Evolutionary conservation across 2,113 vertebrate genomes (phyloP).

Genomic region (Anoplopoma fimbria): DNA sequence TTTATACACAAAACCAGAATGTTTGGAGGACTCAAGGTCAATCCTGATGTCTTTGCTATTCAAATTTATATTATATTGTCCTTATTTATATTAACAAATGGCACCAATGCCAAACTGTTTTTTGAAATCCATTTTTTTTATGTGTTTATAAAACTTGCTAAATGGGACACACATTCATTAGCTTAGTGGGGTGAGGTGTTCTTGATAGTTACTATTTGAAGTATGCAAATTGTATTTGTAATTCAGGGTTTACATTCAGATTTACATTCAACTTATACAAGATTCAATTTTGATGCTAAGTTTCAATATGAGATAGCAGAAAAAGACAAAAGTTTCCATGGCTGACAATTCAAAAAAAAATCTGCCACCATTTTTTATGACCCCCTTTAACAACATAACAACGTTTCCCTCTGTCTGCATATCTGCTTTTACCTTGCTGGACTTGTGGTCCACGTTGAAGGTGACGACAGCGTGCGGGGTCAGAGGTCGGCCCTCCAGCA

Average conservation of each 20-base stretch:
- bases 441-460: constrained; percentile 98
- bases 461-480: constrained; percentile 90
- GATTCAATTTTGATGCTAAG: background rate
- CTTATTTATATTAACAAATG: background rate
- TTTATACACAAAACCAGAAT: no score
- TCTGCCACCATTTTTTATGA: background rate
- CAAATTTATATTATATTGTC: no score
- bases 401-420: no score
- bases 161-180: background rate
- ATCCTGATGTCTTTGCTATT: no score
- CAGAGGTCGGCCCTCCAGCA: constrained; percentile 88
- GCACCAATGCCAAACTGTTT: background rate
- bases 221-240: background rate
- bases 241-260: no score
- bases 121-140: background rate
- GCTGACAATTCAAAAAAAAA: background rate
- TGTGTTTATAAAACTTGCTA: background rate
- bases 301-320: background rate
- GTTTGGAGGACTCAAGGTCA: no score
- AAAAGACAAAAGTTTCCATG: background rate
- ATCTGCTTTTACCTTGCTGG: constrained; percentile 92
- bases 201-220: background rate
- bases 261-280: no score
- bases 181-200: background rate
- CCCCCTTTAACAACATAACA: no score